These are phyloP conservation scores for Pectinophora gossypiella DNA, from an alignment of 1,140 invertebrate genomes.

Conservation along the genomic window DNA sequence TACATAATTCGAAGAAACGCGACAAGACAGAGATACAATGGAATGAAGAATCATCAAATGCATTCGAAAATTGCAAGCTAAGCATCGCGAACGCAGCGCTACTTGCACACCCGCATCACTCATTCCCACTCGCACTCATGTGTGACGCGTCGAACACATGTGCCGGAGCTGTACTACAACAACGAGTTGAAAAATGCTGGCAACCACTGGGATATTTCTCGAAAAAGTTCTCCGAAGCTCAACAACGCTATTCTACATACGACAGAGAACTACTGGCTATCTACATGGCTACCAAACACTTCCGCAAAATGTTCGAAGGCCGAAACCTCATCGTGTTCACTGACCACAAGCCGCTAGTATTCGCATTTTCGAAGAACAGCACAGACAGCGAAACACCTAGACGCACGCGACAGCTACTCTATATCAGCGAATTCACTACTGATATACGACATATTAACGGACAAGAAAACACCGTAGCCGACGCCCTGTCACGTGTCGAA, in stretches of 20 bases:
- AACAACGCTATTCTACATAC: neutral
- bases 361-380: neutral
- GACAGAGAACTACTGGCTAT: neutral
- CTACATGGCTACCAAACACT: neutral
- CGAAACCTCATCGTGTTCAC: neutral
- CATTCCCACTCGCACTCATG: conserved; percentile 17
- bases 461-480: conserved; percentile 13
- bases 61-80: neutral
- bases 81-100: conserved; percentile 26
- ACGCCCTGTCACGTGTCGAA: conserved; percentile 20
- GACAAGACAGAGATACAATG: conserved; percentile 15
- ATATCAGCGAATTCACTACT: conserved; percentile 10
- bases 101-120: neutral
- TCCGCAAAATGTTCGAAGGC: neutral
- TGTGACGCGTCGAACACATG: conserved; percentile 33
- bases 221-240: neutral
- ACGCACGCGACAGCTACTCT: conserved; percentile 1
- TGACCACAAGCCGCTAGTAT: neutral
- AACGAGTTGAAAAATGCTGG: neutral
- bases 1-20: conserved; percentile 29
- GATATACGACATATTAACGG: neutral
- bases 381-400: conserved; percentile 16
- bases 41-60: conserved; percentile 10
- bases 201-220: too few species aligned
- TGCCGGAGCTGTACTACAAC: conserved; percentile 14